phyloP scores from a whole-genome alignment of 2,888 invertebrate species.

The Smittia sp. region DNA sequence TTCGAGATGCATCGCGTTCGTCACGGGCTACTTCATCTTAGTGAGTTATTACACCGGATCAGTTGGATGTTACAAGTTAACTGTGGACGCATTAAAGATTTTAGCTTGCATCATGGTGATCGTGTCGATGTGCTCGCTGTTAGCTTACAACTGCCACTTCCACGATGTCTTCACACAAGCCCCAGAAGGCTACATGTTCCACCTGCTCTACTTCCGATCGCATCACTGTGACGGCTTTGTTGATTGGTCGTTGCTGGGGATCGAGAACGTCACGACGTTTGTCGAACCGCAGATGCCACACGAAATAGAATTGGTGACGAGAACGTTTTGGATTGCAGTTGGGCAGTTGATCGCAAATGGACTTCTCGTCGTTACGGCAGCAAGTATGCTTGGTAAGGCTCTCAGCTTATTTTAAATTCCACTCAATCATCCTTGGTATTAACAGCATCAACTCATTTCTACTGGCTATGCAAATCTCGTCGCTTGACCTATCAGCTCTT shows the following conservation, averaged over 20 bases:
- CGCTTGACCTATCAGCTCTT: not conserved
- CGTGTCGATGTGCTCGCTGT: conserved; percentile 14
- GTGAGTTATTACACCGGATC: too few relatives aligned
- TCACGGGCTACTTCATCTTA: not conserved
- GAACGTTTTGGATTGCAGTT: not conserved
- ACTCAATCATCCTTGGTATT: too few relatives aligned
- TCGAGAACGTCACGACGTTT: not conserved
- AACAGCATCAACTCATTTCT: not conserved
- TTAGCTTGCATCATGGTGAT: conserved; percentile 27
- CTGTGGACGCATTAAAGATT: not conserved
- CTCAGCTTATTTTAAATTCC: not conserved
- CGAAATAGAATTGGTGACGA: not conserved
- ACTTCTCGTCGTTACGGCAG: not conserved
- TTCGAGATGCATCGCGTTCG: conserved; percentile 7
- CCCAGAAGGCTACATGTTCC: conserved; percentile 21
- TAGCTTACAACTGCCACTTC: conserved; percentile 24
- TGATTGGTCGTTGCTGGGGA: conserved; percentile 4
- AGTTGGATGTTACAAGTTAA: too few relatives aligned
- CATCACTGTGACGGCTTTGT: not conserved
- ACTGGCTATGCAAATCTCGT: not conserved
- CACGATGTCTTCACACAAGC: conserved; percentile 4
- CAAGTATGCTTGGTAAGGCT: conserved; percentile 4
- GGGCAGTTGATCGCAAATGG: not conserved
- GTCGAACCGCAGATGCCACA: conserved; percentile 12
- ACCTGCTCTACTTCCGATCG: conserved; percentile 22